Conservation (phyloP, 2,797 vertebrate genomes). For the Amniataba percoides region DNA sequence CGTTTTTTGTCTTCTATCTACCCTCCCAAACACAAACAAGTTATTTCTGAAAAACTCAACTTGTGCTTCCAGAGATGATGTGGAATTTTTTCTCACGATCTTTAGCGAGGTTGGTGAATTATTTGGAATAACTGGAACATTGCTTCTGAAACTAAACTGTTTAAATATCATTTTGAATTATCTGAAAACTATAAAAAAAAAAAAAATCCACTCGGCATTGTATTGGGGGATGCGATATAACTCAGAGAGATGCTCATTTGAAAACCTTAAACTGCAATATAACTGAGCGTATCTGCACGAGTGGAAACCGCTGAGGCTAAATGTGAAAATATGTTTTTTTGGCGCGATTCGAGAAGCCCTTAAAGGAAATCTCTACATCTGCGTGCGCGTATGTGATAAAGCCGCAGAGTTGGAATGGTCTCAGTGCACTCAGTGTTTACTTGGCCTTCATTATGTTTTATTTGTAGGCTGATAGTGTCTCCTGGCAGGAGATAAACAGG, state of each 20-base stretch:
- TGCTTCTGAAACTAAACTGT: conserved; percentile 22
- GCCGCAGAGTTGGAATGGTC: conserved; percentile 72
- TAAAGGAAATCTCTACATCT: conserved; percentile 73
- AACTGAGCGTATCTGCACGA: conserved; percentile 23
- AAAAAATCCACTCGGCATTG: conserved; percentile 24
- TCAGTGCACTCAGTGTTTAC: conserved; percentile 79
- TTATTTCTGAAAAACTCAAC: conserved; percentile 24
- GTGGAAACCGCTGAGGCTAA: conserved; percentile 14
- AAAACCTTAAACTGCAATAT: conserved; percentile 40
- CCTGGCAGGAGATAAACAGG: conserved; percentile 73
- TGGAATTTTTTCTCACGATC: conserved; percentile 23
- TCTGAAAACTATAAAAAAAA: conserved; percentile 19
- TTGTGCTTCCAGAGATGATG: background rate
- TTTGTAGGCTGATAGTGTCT: conserved; percentile 82
- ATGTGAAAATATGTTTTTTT: conserved; percentile 39
- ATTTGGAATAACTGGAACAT: conserved; percentile 11
- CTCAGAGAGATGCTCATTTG: conserved; percentile 35
- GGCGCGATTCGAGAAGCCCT: conserved; percentile 55
- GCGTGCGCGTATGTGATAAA: conserved; percentile 68
- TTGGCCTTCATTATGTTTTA: conserved; percentile 86
- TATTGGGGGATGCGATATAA: conserved; percentile 16
- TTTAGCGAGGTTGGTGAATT: background rate
- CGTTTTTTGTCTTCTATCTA: no score
- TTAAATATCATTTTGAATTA: conserved; percentile 34
- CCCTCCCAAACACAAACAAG: background rate